These are phyloP conservation scores for Thumatha senex DNA, from an alignment of 2,888 invertebrate species.

Conservation along the genomic window DNA sequence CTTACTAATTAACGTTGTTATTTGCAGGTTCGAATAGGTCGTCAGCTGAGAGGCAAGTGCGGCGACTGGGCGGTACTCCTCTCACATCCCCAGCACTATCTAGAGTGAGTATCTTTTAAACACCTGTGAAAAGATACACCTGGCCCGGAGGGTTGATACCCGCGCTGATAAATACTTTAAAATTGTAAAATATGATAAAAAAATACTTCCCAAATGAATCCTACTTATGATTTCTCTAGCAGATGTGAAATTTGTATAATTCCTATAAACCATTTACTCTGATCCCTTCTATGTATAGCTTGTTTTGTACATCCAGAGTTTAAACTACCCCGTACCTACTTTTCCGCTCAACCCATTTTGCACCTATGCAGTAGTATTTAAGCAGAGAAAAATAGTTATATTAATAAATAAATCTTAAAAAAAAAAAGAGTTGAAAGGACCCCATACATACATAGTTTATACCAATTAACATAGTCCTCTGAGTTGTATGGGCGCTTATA, in stretches of 20 bases:
- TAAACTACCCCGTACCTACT: too few relatives aligned
- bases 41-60: constrained; percentile 68
- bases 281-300: not conserved
- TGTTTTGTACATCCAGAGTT: not conserved
- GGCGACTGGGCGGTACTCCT: constrained; percentile 71
- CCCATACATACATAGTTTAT: too few relatives aligned
- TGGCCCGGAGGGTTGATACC: not conserved
- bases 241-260: too few relatives aligned
- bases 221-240: not conserved
- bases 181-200: not conserved
- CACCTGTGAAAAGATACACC: not conserved
- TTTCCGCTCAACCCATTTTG: too few relatives aligned
- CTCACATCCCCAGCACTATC: constrained; percentile 75
- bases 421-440: too few relatives aligned
- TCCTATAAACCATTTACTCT: not conserved
- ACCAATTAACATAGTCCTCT: too few relatives aligned
- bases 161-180: not conserved
- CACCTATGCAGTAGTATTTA: too few relatives aligned
- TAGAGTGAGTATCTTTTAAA: constrained; percentile 54
- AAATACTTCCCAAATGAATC: not conserved
- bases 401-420: too few relatives aligned
- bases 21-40: constrained; percentile 70
- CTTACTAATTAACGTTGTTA: not conserved
- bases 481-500: too few relatives aligned
- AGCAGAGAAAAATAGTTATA: too few relatives aligned